These are phyloP conservation scores for Phengaris arion DNA, from an alignment of 2,888 invertebrate genomes.

Conservation along the genomic window DNA sequence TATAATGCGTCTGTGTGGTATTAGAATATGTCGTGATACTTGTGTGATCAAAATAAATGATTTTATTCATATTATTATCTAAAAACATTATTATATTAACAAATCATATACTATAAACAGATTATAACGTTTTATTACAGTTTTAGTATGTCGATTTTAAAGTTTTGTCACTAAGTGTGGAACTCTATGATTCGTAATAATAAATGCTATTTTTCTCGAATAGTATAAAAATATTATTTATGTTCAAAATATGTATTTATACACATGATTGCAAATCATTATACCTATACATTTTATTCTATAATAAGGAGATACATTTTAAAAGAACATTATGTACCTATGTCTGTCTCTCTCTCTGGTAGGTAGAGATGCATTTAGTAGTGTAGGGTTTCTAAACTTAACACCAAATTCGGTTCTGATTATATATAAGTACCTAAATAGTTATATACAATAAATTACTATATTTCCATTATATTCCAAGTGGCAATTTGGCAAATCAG, in stretches of 20 bases:
- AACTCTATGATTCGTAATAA: constrained; percentile 18
- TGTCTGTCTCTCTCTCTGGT: neutral
- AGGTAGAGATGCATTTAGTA: constrained; percentile 15
- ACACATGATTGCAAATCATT: neutral
- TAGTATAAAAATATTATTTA: neutral
- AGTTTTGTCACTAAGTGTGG: constrained; percentile 14
- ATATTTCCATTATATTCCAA: constrained; percentile 3
- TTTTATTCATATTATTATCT: constrained; percentile 19
- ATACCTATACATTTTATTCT: neutral
- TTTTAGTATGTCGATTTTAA: constrained; percentile 18
- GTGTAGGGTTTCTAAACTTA: constrained; percentile 15
- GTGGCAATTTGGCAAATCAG: constrained; percentile 41
- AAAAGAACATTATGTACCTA: neutral
- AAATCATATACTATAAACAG: constrained; percentile 19
- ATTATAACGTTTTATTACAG: neutral
- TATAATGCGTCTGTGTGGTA: neutral
- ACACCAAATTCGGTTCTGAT: constrained; percentile 20
- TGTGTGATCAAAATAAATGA: constrained; percentile 22
- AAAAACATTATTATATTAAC: constrained; percentile 31
- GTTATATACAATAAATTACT: constrained; percentile 47
- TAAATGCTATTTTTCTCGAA: neutral
- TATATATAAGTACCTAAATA: constrained; percentile 26
- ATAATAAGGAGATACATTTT: neutral
- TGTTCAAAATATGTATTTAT: neutral
- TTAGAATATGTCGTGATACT: constrained; percentile 24